A percentile compares a stretch with the other conserved stretches of the same genome.
Conservation (phyloP, 2,797 vertebrate genomes). For the Paedocypris micromegethes region DNA sequence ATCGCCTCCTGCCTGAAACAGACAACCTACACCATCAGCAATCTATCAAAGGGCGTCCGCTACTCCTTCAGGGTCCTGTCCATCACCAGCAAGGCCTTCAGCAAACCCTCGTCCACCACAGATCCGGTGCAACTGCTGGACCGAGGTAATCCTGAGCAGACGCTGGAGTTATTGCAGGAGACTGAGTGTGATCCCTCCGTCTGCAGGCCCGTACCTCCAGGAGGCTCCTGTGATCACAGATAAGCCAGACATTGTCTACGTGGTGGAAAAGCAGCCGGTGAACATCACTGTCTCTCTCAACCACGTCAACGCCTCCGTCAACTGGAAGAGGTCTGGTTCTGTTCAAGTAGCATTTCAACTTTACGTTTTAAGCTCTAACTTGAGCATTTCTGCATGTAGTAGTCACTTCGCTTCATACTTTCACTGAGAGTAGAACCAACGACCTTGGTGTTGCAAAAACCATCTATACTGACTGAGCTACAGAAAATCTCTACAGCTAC, state of each 20-base stretch:
- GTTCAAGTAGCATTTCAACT: background rate
- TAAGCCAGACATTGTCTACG: conserved; percentile 85
- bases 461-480: no score
- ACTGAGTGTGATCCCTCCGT: conserved; percentile 26
- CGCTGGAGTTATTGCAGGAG: conserved; percentile 17
- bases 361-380: background rate
- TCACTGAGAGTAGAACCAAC: no score
- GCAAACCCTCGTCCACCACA: conserved; percentile 84
- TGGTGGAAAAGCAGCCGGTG: conserved; percentile 87
- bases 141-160: conserved; percentile 63
- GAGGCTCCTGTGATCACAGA: conserved; percentile 84
- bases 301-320: conserved; percentile 80
- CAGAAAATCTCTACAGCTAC: no score
- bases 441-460: no score
- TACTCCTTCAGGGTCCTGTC: conserved; percentile 90
- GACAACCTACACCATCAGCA: conserved; percentile 72
- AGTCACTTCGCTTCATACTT: no score
- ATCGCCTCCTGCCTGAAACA: conserved; percentile 79
- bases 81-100: conserved; percentile 85
- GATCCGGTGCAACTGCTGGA: conserved; percentile 84
- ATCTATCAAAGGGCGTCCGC: conserved; percentile 81
- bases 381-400: background rate
- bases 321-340: conserved; percentile 81
- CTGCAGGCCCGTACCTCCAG: conserved; percentile 80
- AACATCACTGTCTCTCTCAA: conserved; percentile 85